Evolutionary conservation across 2,888 invertebrate species (phyloP).

Genomic region (Phytoseiulus persimilis): DNA sequence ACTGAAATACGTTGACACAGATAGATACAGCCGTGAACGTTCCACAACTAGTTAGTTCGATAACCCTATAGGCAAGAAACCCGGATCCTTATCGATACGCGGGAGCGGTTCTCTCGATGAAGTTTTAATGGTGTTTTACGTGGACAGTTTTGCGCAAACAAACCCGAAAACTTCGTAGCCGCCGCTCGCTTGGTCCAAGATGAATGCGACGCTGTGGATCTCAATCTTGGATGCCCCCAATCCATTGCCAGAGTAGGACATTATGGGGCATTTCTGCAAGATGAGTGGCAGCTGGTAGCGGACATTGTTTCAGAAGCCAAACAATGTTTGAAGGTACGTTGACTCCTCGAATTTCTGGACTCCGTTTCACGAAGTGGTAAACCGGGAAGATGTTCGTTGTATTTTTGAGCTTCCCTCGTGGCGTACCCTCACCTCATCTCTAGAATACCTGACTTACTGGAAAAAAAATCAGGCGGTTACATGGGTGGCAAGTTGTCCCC

Average conservation of each 20-base stretch:
- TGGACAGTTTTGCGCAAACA: slow-evolving; percentile 55
- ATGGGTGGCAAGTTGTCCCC: too few species aligned
- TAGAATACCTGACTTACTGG: too few species aligned
- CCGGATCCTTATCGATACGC: too few species aligned
- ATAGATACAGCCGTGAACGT: not conserved
- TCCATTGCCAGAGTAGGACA: slow-evolving; percentile 52
- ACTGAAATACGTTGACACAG: not conserved
- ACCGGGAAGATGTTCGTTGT: too few species aligned
- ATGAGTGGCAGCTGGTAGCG: slow-evolving; percentile 52
- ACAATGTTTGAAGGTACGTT: not conserved
- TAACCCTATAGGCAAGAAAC: too few species aligned
- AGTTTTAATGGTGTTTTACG: slow-evolving; percentile 42
- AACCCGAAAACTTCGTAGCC: slow-evolving; percentile 52
- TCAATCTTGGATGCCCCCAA: slow-evolving; percentile 56
- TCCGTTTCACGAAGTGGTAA: too few species aligned
- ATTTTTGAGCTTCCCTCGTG: too few species aligned
- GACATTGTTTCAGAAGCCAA: slow-evolving; percentile 49
- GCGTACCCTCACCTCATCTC: too few species aligned
- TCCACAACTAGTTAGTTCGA: not conserved
- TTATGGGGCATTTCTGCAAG: slow-evolving; percentile 54
- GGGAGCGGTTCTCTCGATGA: not conserved
- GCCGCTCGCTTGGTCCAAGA: slow-evolving; percentile 53
- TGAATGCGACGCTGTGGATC: slow-evolving; percentile 54
- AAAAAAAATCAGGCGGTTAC: too few species aligned
- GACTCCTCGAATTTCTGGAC: too few species aligned